Conservation (phyloP, 2,888 invertebrate genomes). For the Acronicta aceris region DNA sequence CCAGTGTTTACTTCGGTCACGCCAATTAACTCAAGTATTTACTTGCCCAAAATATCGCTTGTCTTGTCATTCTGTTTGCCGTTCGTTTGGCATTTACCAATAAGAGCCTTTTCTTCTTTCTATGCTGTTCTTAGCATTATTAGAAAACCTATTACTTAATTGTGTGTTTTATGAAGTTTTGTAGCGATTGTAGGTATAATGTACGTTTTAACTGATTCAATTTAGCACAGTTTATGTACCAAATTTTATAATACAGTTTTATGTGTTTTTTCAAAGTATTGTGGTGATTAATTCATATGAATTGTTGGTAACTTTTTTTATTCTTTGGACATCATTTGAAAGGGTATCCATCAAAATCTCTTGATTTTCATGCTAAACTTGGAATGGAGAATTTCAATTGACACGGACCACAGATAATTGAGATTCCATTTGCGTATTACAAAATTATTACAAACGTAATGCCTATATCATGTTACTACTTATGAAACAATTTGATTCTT, state of each 20-base stretch:
- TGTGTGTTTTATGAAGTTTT: background rate
- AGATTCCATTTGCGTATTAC: conserved; percentile 20
- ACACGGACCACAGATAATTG: conserved; percentile 19
- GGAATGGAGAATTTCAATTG: conserved; percentile 23
- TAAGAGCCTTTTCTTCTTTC: conserved; percentile 18
- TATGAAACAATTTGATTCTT: background rate
- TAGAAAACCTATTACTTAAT: conserved; percentile 3
- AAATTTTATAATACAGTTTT: background rate
- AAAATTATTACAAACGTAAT: conserved; percentile 1
- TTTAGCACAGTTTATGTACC: background rate
- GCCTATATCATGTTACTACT: conserved; percentile 1
- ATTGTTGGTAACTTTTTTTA: conserved; percentile 12
- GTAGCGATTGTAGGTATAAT: background rate
- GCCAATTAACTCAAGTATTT: conserved; percentile 65
- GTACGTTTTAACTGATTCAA: background rate
- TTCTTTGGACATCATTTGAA: conserved; percentile 30
- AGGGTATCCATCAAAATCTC: too few species aligned
- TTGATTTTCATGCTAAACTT: conserved; percentile 27
- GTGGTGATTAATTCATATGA: conserved; percentile 7
- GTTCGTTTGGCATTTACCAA: conserved; percentile 8
- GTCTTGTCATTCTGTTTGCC: conserved; percentile 26
- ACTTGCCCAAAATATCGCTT: conserved; percentile 39
- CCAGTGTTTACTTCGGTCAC: conserved; percentile 62
- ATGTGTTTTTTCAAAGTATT: conserved; percentile 7
- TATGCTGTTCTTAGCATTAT: background rate